A percentile compares a stretch with the other conserved stretches of the same genome.
Conservation (phyloP, 2,113 vertebrate genomes). For the Mungos mungo region DNA sequence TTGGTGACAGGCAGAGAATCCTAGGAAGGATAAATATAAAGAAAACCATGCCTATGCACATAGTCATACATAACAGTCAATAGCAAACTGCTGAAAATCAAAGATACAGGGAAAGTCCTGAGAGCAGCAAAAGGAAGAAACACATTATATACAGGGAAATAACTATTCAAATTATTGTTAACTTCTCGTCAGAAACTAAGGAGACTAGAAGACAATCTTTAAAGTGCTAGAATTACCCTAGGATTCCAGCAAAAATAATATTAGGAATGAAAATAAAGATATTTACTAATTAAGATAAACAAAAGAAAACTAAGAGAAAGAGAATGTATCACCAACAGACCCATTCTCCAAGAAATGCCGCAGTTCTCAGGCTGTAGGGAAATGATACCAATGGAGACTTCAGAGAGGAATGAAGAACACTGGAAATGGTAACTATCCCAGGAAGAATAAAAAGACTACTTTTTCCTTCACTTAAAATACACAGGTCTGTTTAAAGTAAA, state of each 20-base stretch:
- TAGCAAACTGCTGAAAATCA: not conserved
- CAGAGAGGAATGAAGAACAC: not conserved
- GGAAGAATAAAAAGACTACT: not conserved
- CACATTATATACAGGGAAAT: not conserved
- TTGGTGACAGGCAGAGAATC: not conserved
- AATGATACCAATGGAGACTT: not conserved
- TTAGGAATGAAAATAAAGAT: constrained; percentile 10
- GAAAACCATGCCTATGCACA: not conserved
- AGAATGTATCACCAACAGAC: not conserved
- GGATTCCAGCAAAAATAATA: not conserved
- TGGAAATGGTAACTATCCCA: not conserved
- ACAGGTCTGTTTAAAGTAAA: not conserved
- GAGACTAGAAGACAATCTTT: not conserved
- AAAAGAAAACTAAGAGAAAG: not conserved
- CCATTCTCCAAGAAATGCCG: not conserved
- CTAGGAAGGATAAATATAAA: not conserved
- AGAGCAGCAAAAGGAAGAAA: not conserved
- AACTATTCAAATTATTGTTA: not conserved
- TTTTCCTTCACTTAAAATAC: constrained; percentile 23
- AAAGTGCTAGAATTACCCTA: not conserved
- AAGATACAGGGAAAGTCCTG: not conserved
- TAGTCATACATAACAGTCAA: not conserved
- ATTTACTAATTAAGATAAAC: not conserved
- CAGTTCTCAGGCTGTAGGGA: not conserved
- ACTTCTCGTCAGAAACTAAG: constrained; percentile 1